These are phyloP conservation scores for Agrotis exclamationis DNA, from an alignment of 2,888 invertebrate genomes.

Conservation along the genomic window DNA sequence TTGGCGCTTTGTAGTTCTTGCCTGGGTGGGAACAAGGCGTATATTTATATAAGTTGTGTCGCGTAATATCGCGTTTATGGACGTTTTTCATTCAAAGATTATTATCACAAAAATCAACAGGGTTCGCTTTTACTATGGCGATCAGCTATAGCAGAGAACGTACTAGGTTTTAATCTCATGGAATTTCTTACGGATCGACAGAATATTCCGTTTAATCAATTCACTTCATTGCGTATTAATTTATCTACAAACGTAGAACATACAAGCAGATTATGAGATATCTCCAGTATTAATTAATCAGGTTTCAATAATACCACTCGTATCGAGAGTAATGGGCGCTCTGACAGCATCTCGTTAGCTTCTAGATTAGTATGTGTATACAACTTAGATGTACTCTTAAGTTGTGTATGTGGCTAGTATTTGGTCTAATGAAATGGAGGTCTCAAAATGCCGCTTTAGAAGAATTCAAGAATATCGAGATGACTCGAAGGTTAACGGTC, in stretches of 20 bases:
- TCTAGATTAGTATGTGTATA: conserved; percentile 18
- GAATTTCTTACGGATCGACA: too few species aligned
- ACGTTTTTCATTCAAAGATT: too few species aligned
- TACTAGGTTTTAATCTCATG: too few species aligned
- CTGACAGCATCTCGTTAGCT: conserved; percentile 26
- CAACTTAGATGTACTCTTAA: neutral
- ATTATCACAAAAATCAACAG: too few species aligned
- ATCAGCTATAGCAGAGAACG: too few species aligned
- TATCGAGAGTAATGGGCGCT: conserved; percentile 29
- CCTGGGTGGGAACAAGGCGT: too few species aligned
- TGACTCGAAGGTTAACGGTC: too few species aligned
- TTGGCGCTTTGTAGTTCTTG: too few species aligned
- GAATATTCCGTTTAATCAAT: neutral
- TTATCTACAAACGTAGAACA: neutral
- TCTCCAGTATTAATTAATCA: conserved; percentile 45
- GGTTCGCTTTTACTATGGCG: too few species aligned
- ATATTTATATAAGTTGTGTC: too few species aligned
- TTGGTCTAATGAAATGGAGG: neutral
- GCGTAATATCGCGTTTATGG: too few species aligned
- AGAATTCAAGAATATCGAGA: too few species aligned
- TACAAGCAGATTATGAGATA: conserved; percentile 25
- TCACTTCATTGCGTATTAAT: neutral
- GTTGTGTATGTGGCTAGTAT: neutral
- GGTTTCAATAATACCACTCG: conserved; percentile 46
- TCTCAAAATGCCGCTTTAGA: neutral